Evolutionary conservation across 2,113 vertebrate genomes (phyloP), one percentile per base, ranked within the genome.

Genomic region (Carassius auratus): DNA sequence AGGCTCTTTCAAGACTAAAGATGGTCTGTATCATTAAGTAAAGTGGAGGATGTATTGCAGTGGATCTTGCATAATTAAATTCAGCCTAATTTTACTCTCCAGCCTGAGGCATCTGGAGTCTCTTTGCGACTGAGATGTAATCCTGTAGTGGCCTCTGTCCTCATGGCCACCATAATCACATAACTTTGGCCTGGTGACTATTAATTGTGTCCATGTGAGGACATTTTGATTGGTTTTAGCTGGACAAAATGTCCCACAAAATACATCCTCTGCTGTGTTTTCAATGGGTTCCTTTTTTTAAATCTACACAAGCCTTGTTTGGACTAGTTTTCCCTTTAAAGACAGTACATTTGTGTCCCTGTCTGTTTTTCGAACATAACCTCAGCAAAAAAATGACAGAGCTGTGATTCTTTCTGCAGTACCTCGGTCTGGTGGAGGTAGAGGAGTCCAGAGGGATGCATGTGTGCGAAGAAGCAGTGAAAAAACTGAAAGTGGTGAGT

Each of bases 401-500:
- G 21, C 10, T 13, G 71, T 23, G 71, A 3, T 74, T 13, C 10
- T 76, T 30, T 61, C 76, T 81, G 57, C 90, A 98, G 97, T 98
- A 98, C 90, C 92, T 98, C 88, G 97, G 97, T 19, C 92, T 97
- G 45, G 96, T 97, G 68, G 97, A 97, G 89, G 97, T 98, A 88
- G 96, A 97, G 33, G 97, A 98, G 92, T 98, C 97, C 3, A 95
- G 97, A 76, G 97, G 97, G 14, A 98, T 98, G 97, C 97, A 98
- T 0, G 96, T 98, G 5, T 98, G 97, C 38, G 97, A 98, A 88
- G 97, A 97, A 13, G 97, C 97, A 0, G 97, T 98, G 86, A 97
- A 97, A 93, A 98, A 96, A 86, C 93, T 97, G 7, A 98, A 97
- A 95, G 90, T 95, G 84, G 97, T 97, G 89, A 95, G 96, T 93